A percentile compares a stretch with the other conserved stretches of the same genome.
These are phyloP conservation scores for Urocyon cinereoargenteus DNA, from an alignment of 2,797 vertebrate species.

Conservation along the genomic window DNA sequence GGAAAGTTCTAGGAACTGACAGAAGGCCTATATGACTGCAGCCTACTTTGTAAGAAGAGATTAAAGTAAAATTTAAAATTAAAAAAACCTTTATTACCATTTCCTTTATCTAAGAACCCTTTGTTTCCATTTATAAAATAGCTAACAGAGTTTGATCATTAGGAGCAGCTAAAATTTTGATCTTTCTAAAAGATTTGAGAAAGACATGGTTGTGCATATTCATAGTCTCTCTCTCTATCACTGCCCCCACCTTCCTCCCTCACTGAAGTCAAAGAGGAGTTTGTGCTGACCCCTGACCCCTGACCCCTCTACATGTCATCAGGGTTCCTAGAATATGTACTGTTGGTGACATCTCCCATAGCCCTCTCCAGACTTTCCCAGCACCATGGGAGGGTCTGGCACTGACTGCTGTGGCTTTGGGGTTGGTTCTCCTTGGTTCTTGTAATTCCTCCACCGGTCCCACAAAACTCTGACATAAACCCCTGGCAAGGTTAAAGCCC, in stretches of 20 bases:
- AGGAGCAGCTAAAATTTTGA: background rate
- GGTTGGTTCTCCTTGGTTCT: background rate
- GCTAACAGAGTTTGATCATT: background rate
- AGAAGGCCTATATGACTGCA: background rate
- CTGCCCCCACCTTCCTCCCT: background rate
- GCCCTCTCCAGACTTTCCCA: background rate
- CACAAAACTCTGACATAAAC: background rate
- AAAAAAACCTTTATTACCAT: background rate
- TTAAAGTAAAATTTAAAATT: background rate
- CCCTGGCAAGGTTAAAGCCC: background rate
- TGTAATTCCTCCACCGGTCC: background rate
- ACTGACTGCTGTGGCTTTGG: background rate
- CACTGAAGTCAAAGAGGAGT: background rate
- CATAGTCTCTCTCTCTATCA: background rate
- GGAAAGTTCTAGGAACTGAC: background rate
- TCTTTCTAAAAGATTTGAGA: background rate
- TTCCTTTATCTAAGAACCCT: background rate
- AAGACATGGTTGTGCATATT: background rate
- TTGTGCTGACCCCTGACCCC: too few relatives aligned
- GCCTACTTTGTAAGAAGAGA: background rate
- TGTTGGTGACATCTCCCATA: background rate
- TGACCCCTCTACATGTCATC: background rate
- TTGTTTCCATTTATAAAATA: constrained; percentile 26
- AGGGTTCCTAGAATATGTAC: background rate
- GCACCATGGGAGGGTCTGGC: background rate